Base-by-base conservation (phyloP, 2,113 vertebrate species). In the Meleagris gallopavo region DNA sequence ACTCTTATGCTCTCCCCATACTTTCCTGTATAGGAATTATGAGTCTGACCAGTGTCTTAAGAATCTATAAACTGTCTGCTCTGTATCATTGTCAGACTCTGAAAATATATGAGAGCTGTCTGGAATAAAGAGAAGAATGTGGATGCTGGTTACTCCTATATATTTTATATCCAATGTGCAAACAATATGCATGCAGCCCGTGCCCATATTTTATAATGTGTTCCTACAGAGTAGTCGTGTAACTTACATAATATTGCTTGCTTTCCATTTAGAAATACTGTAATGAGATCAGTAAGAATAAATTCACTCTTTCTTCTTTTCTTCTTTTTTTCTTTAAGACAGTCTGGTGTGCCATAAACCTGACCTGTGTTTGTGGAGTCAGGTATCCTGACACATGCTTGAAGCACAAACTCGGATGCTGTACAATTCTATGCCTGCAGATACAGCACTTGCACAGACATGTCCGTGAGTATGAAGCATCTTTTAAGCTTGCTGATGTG, bases 181-280 rank as follows among this genome's bases (percentile, higher is more conserved):
- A 27, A 32, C 20, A 6, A n/a, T 45, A 70, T 3, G 18, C 2
- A 15, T 19, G 9, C 30, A 52, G 38, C 22, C 25, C 0, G 0
- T 52, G 60, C 2, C 4, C 4, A 0, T 66, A 25, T 58, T 85
- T 93, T 66, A n/a, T n/a, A 5, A 70, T 32, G 46, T 4, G 7
- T 54, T 45, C 9, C 60, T 67, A 27, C 6, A 58, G 15, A 3
- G 75, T 34, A 20, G 7, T 29, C 46, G 10, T 50, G 25, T 8
- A 41, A 58, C 4, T 70, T 48, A 5, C 0, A 1, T 34, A 55
- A 45, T 22, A 22, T 24, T 57, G 14, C 38, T 65, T 64, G 24
- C 11, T 71, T 83, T 83, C 19, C 15, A n/a, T 18, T 50, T 64
- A n/a, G 3, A 90, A 93, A 60, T 3, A 60, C 1, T 38, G 18